phyloP scores from a whole-genome alignment of 2,888 invertebrate species.

The Sycophila texana region DNA sequence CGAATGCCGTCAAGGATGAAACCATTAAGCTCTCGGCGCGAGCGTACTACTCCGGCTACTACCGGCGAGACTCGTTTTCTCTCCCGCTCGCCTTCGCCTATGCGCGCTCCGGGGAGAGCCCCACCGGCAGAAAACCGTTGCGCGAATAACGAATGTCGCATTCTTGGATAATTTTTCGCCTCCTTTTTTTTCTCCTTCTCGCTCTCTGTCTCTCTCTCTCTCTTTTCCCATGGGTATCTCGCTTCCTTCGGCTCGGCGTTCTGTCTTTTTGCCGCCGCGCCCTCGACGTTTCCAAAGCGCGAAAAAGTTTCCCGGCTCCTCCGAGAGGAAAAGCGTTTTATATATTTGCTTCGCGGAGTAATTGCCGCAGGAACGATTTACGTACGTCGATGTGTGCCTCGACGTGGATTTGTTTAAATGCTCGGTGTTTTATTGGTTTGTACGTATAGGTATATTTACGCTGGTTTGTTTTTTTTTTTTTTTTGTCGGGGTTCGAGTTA shows the following conservation, averaged over 20 bases:
- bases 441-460: too few relatives aligned
- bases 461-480: too few relatives aligned
- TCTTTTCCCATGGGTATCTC: too few relatives aligned
- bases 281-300: not conserved
- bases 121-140: conserved; percentile 43
- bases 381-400: too few relatives aligned
- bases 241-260: not conserved
- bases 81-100: not conserved
- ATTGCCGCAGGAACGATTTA: too few relatives aligned
- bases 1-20: conserved; percentile 64
- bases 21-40: conserved; percentile 63
- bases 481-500: too few relatives aligned
- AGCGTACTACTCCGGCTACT: conserved; percentile 49
- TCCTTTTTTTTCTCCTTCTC: not conserved
- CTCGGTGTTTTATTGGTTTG: too few relatives aligned
- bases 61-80: conserved; percentile 25
- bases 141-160: conserved; percentile 43
- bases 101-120: not conserved
- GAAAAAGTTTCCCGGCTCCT: too few relatives aligned
- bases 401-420: too few relatives aligned
- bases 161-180: conserved; percentile 41
- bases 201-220: not conserved
- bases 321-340: too few relatives aligned
- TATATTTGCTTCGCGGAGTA: too few relatives aligned
- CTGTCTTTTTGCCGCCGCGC: not conserved